Percentiles rank a stretch among this genome's conserved stretches.
Evolutionary conservation across 35 echinoderm and acorn worm genomes (phyloP).

Genomic region (Amphiura filiformis): DNA sequence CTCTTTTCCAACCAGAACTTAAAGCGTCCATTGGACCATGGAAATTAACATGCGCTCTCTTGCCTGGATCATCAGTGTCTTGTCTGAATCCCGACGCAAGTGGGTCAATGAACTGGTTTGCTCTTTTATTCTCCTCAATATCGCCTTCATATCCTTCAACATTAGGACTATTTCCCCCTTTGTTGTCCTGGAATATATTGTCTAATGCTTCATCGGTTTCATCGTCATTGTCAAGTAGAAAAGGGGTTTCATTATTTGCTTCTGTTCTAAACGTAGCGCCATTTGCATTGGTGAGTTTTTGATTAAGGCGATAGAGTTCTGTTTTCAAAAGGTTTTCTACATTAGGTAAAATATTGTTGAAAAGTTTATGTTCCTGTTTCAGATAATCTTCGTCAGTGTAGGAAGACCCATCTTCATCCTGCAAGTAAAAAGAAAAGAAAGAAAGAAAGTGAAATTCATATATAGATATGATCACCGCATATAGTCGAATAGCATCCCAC

Average conservation of each 20-base stretch:
- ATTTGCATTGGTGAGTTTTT: neutral
- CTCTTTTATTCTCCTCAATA: neutral
- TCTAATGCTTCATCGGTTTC: no score
- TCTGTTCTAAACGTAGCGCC: neutral
- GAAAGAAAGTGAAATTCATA: no score
- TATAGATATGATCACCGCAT: no score
- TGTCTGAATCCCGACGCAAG: neutral
- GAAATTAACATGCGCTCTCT: neutral
- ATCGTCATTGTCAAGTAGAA: neutral
- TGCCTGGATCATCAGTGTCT: neutral
- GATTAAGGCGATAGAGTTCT: neutral
- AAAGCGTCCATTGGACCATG: neutral
- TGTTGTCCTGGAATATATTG: no score
- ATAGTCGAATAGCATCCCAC: no score
- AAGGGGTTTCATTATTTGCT: neutral
- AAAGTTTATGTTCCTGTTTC: neutral
- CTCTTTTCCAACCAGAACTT: neutral
- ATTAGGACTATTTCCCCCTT: no score
- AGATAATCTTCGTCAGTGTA: neutral
- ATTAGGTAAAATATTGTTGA: neutral
- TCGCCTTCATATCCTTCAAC: neutral
- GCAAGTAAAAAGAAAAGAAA: neutral
- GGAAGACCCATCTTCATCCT: constrained; percentile 2
- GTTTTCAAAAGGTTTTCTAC: neutral
- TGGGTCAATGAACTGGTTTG: neutral